A percentile compares a stretch with the other conserved stretches of the same genome.
Conservation (phyloP, 1,140 invertebrate genomes). For the Telenomus remus region DNA sequence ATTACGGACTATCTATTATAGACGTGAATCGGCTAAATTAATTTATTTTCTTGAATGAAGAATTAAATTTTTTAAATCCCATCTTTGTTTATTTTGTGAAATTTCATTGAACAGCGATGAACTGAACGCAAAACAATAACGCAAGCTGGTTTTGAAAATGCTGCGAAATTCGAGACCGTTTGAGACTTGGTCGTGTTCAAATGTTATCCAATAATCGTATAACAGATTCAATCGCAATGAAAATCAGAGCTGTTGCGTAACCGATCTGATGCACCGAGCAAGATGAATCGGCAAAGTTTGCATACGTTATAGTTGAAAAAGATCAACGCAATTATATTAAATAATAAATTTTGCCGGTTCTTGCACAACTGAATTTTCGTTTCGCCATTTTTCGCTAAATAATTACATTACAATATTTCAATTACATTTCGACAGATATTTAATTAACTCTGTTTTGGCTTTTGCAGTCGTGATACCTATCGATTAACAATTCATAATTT, state of each 20-base stretch:
- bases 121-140: neutral
- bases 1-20: too few relatives aligned
- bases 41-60: too few relatives aligned
- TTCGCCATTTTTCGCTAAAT: constrained; percentile 34
- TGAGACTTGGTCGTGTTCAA: constrained; percentile 39
- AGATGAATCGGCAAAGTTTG: constrained; percentile 10
- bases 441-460: neutral
- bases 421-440: constrained; percentile 12
- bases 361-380: constrained; percentile 29
- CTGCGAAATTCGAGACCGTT: constrained; percentile 9
- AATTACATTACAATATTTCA: constrained; percentile 32
- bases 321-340: constrained; percentile 50
- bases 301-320: constrained; percentile 29
- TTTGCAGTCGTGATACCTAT: neutral
- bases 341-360: constrained; percentile 36
- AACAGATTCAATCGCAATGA: constrained; percentile 36
- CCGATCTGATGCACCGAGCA: constrained; percentile 32
- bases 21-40: too few relatives aligned
- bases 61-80: too few relatives aligned
- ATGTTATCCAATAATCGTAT: constrained; percentile 55
- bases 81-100: constrained; percentile 9
- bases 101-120: constrained; percentile 32
- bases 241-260: constrained; percentile 43
- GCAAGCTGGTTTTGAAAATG: constrained; percentile 2
- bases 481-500: too few relatives aligned